Evolutionary conservation across 2,113 vertebrate species (phyloP).

Genomic region (Crotalus tigris): DNA sequence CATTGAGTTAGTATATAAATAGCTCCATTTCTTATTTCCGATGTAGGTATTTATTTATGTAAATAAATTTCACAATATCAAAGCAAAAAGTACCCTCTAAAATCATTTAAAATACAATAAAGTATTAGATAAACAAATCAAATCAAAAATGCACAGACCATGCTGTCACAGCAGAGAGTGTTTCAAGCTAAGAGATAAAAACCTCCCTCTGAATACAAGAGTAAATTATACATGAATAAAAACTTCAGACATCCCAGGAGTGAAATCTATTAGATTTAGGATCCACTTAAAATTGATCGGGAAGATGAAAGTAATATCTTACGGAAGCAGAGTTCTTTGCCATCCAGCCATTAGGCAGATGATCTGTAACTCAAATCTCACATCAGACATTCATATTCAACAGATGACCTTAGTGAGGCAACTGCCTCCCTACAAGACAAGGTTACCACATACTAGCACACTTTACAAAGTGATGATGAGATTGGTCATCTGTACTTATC

Average conservation of each 20-base stretch:
- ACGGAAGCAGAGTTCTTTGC: neutral
- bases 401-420: neutral
- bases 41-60: slow-evolving; percentile 18
- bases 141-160: neutral
- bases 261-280: slow-evolving; percentile 11
- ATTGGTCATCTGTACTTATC: neutral
- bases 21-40: slow-evolving; percentile 42
- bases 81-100: neutral
- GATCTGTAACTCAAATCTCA: neutral
- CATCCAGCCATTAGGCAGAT: neutral
- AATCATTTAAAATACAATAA: neutral
- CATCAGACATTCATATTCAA: neutral
- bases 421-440: neutral
- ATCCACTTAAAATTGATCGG: neutral
- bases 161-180: neutral
- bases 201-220: slow-evolving; percentile 29
- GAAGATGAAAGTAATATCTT: slow-evolving; percentile 30
- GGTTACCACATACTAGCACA: neutral
- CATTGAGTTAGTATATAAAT: slow-evolving; percentile 51
- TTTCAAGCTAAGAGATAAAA: slow-evolving; percentile 24
- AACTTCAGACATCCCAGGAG: slow-evolving; percentile 30
- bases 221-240: slow-evolving; percentile 3
- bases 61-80: neutral
- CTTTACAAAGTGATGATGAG: neutral
- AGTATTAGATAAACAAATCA: neutral